Evolutionary conservation across 2,797 vertebrate species (phyloP), one percentile per base, ranked within the genome.

Genomic region (Pantherophis vulpinus): DNA sequence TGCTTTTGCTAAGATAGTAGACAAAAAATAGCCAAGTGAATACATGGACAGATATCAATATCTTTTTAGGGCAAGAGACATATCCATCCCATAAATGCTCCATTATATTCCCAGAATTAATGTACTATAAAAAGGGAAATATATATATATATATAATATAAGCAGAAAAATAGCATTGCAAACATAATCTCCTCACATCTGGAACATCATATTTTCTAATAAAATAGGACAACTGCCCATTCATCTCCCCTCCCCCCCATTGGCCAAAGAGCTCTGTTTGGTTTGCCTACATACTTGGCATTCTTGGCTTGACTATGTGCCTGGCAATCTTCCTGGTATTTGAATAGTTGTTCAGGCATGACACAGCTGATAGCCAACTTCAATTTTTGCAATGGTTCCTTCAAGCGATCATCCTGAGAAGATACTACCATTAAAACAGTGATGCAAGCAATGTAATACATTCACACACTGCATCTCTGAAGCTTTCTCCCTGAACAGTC

Each of bases 311-410:
- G 98, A 93, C 98, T 98, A 14, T 98, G 98, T 74, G 98, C 98
- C 95, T 98, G 98, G 95, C 99, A 99, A 97, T 99, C 99, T 97
- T 99, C 99, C 95, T 99, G 99, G 97, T 98, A 99, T 66, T 99
- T 98, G 92, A 98, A 98, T 11, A 99, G 98, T 98, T 99, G 99
- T 95, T 99, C 99, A 4, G 99, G 99, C 99, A 99, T 99, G 95
- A 99, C 98, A 0, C 97, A 99, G 97, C 98, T 99, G 95, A 99
- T 99, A 3, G 99, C 99, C 96, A 99, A 97, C 92, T 99, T 99
- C 97, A 99, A 98, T 96, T 99, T 99, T 91, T 99, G 98, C 95
- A 99, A 98, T 23, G 99, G 99, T 27, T 98, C 97, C 96, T 98
- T 98, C 93, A 99, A 98, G 59, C 98, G 98, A 98, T 99, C 99